phyloP scores from a whole-genome alignment of 2,888 invertebrate genomes.

The Nezara viridula region DNA sequence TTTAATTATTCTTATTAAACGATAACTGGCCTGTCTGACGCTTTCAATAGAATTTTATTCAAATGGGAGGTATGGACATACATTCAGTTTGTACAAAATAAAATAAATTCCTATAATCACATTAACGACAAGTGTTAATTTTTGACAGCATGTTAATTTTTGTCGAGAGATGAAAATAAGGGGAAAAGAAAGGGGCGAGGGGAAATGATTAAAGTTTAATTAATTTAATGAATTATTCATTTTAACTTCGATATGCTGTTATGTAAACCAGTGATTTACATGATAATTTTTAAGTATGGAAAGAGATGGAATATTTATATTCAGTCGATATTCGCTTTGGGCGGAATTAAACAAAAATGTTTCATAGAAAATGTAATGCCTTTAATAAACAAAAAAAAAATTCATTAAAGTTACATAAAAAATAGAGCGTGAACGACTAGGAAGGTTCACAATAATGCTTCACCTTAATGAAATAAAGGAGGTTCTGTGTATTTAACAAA shows the following conservation, averaged over 20 bases:
- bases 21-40: not conserved
- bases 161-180: not conserved
- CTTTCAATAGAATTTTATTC: not conserved
- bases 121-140: slow-evolving; percentile 9
- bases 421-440: no score
- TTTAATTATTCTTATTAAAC: slow-evolving; percentile 10
- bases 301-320: no score
- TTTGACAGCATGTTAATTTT: not conserved
- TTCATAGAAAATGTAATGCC: no score
- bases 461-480: no score
- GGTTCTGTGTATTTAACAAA: no score
- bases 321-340: no score
- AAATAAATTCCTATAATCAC: not conserved
- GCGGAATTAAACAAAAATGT: no score
- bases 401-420: no score
- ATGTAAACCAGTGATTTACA: not conserved
- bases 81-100: not conserved
- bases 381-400: no score
- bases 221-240: slow-evolving; percentile 16
- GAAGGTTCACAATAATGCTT: no score
- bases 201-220: not conserved
- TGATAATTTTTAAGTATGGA: not conserved
- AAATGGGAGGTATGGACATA: not conserved
- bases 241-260: not conserved
- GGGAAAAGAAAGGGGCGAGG: not conserved